Conservation (phyloP, 2,113 vertebrate species). For the Scortum barcoo region DNA sequence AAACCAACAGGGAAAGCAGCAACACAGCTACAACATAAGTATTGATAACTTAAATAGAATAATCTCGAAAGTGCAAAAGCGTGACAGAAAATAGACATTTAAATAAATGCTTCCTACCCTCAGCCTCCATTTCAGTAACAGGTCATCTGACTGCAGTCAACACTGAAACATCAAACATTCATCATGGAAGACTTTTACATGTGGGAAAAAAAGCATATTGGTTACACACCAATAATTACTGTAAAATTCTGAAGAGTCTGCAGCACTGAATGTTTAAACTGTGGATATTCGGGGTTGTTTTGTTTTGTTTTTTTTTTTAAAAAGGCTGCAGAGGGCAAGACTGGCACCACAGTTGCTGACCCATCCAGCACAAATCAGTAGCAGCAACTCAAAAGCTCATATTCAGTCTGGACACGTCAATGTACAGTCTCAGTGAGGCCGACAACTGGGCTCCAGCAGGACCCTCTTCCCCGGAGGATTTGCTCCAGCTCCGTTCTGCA, state of each 20-base stretch:
- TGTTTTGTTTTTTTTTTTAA: not conserved
- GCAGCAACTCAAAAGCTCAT: constrained; percentile 24
- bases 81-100: constrained; percentile 16
- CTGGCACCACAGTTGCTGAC: not conserved
- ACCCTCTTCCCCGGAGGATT: constrained; percentile 86
- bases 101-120: constrained; percentile 7
- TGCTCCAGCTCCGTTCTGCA: constrained; percentile 50
- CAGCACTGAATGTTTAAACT: constrained; percentile 19
- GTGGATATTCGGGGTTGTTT: constrained; percentile 9
- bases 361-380: constrained; percentile 22
- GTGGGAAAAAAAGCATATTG: constrained; percentile 18
- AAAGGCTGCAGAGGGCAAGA: not conserved
- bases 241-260: constrained; percentile 5
- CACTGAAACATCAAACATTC: constrained; percentile 7
- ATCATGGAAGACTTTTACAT: constrained; percentile 62
- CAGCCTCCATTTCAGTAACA: constrained; percentile 19
- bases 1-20: constrained; percentile 21
- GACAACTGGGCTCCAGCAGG: constrained; percentile 94
- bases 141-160: constrained; percentile 3
- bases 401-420: not conserved
- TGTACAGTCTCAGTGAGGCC: constrained; percentile 87
- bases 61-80: constrained; percentile 50
- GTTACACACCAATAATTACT: constrained; percentile 20
- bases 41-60: constrained; percentile 49
- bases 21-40: not conserved